Evolutionary conservation across 2,797 vertebrate species (phyloP).

Genomic region (Pantherophis vulpinus): DNA sequence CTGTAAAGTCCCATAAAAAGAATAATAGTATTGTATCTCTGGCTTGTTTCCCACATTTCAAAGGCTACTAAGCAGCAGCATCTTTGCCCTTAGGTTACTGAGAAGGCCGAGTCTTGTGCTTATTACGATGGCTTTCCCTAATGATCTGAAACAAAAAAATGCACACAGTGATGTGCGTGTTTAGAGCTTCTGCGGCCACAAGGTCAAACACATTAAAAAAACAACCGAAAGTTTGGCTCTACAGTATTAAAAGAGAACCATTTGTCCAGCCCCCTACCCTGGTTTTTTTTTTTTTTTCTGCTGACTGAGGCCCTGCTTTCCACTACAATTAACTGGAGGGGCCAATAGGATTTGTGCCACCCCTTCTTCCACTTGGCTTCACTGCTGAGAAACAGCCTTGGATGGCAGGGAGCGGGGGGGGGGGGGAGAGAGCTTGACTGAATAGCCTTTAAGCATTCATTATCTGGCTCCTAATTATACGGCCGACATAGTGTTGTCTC

Average conservation of each 20-base stretch:
- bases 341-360: conserved; percentile 58
- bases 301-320: conserved; percentile 23
- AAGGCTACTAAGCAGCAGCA: conserved; percentile 62
- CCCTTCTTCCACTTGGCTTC: conserved; percentile 67
- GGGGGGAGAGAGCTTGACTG: conserved; percentile 42
- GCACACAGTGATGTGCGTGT: conserved; percentile 50
- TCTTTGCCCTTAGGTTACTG: conserved; percentile 60
- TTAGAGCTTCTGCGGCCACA: conserved; percentile 61
- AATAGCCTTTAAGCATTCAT: conserved; percentile 61
- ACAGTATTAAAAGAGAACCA: conserved; percentile 44
- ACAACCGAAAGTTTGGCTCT: conserved; percentile 50
- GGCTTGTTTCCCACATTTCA: conserved; percentile 73
- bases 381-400: conserved; percentile 61
- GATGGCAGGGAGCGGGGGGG: conserved; percentile 39
- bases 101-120: conserved; percentile 60
- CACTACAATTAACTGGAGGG: conserved; percentile 47
- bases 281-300: not conserved
- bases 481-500: conserved; percentile 62
- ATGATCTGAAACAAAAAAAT: conserved; percentile 67
- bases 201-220: conserved; percentile 60
- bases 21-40: conserved; percentile 62
- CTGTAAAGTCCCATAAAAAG: conserved; percentile 64
- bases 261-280: conserved; percentile 39
- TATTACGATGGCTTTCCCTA: conserved; percentile 54
- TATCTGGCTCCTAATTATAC: conserved; percentile 63